Evolutionary conservation across 2,888 invertebrate species (phyloP), one percentile per base, ranked within the genome.

Genomic region (Eledone cirrhosa): DNA sequence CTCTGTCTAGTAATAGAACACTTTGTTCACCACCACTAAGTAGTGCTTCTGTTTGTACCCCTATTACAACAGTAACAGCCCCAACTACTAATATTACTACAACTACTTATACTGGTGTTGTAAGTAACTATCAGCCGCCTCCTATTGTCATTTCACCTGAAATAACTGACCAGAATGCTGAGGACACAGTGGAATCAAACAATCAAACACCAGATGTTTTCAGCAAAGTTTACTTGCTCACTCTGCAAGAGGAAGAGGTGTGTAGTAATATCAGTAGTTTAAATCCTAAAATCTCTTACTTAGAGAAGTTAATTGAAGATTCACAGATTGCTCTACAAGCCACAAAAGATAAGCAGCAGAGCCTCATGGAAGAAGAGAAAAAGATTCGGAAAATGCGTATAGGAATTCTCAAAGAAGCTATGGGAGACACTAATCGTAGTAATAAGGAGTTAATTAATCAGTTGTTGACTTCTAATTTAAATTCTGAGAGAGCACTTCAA

Each of bases 251-350:
- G 24, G 76, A 76, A 27, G 29, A 48, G 11, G 48, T 76, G 14
- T 29, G 76, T 14, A n/a, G 47, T 24, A 29, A 33, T 11, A 48
- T 76, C 48, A 29, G 41, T 24, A 48, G 27, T 16, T 29, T 48
- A 27, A 48, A 76, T 11, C 41, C 47, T 14, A 76, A 47, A 24
- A 76, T 76, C 29, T 29, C 29, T 48, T 76, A 76, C 13, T 24
- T 76, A 3, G 29, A 47, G 24, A 76, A 76, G 22, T 48, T 76
- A 48, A 76, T 76, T 24, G 76, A 76, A 48, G 76, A 76, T 24
- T 76, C 76, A 11, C n/a, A 47, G 29, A 76, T 76, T 41, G 76
- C 76, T 14, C 33, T 48, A 14, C 76, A 76, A 16, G 48, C 47
- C 7, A 47, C 48, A 24, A 47, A 29, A 14, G 13, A 29, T 7